Conservation (phyloP, 2,888 invertebrate genomes). For the Dryobotodes eremita region DNA sequence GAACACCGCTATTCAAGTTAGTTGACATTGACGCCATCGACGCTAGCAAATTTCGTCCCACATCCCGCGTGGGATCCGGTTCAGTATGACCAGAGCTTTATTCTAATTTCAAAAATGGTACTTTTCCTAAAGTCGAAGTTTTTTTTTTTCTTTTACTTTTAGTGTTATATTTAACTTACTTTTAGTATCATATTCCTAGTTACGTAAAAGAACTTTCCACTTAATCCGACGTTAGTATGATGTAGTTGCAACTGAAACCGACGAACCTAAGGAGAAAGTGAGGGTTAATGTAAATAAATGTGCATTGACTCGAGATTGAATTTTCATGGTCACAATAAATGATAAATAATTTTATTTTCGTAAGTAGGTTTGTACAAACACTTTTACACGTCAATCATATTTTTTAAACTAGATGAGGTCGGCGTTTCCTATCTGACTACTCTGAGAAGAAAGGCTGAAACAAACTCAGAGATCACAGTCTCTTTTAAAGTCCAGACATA, state of each 20-base stretch:
- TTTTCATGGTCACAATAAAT: not conserved
- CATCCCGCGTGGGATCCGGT: not conserved
- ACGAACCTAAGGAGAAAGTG: constrained; percentile 64
- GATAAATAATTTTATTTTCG: too few species aligned
- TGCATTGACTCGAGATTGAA: not conserved
- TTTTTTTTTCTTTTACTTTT: too few species aligned
- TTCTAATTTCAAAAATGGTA: not conserved
- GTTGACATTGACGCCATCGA: not conserved
- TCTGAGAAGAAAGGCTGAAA: too few species aligned
- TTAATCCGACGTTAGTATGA: constrained; percentile 69
- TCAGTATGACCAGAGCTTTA: not conserved
- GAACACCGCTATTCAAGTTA: not conserved
- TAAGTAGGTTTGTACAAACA: too few species aligned
- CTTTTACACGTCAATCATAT: too few species aligned
- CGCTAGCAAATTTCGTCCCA: not conserved
- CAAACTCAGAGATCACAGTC: too few species aligned
- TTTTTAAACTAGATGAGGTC: too few species aligned
- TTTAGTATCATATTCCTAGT: constrained; percentile 71
- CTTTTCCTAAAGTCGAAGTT: too few species aligned
- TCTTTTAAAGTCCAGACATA: too few species aligned
- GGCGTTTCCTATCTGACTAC: too few species aligned
- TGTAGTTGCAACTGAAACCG: constrained; percentile 74
- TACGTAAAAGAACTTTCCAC: constrained; percentile 73
- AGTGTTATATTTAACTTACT: constrained; percentile 59
- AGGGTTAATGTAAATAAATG: not conserved